Evolutionary conservation across 2,797 vertebrate genomes (phyloP).

Genomic region (Darevskia nairensis): DNA sequence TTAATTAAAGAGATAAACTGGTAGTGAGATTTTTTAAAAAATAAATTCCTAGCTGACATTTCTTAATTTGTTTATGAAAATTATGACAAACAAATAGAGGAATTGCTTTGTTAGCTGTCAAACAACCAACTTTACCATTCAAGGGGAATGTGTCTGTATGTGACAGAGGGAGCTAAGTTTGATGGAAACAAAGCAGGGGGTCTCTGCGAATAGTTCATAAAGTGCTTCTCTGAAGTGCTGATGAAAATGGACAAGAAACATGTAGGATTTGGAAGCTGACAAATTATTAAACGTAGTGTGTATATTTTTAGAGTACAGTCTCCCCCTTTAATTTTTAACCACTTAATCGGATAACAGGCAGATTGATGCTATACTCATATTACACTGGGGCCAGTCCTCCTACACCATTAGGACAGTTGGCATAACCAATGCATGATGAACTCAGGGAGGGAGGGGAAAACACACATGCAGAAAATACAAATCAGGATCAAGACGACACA

Average conservation of each 20-base stretch:
- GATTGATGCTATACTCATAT: no score
- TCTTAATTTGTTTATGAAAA: constrained; percentile 42
- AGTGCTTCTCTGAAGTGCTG: constrained; percentile 47
- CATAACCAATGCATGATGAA: no score
- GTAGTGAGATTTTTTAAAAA: constrained; percentile 39
- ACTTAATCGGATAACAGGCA: not conserved
- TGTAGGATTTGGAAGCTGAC: not conserved
- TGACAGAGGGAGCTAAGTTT: constrained; percentile 48
- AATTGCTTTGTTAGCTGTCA: constrained; percentile 36
- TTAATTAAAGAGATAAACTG: constrained; percentile 53
- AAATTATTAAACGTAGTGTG: not conserved
- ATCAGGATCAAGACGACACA: no score
- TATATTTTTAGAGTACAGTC: not conserved
- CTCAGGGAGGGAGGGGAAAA: no score
- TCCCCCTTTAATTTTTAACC: not conserved
- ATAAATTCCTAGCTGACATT: constrained; percentile 28
- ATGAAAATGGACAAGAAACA: constrained; percentile 42
- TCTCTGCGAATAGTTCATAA: constrained; percentile 55
- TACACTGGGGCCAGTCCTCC: no score
- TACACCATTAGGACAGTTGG: no score
- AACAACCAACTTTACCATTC: constrained; percentile 52
- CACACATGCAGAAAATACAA: no score
- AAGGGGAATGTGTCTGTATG: constrained; percentile 47
- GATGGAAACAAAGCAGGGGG: constrained; percentile 43
- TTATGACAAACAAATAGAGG: not conserved